Evolutionary conservation across 2,797 vertebrate genomes (phyloP).

Genomic region (Perodicticus potto): DNA sequence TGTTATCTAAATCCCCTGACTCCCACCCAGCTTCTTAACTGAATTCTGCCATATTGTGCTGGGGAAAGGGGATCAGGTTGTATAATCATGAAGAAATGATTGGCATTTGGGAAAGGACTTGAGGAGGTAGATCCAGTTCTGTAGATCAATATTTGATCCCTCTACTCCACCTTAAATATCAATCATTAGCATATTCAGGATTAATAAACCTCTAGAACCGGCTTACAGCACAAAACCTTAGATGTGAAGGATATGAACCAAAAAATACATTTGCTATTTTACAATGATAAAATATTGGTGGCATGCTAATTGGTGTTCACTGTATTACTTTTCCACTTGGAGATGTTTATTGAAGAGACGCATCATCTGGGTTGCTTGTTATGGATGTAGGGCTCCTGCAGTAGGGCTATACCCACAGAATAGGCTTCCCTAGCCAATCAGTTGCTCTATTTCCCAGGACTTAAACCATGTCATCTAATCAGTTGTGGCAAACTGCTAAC

Average conservation of each 20-base stretch:
- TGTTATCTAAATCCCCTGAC: not conserved
- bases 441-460: not conserved
- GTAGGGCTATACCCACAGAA: not conserved
- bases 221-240: not conserved
- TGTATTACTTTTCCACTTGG: not conserved
- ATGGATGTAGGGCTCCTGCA: not conserved
- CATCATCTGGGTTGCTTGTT: not conserved
- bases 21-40: not conserved
- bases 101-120: not conserved
- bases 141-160: not conserved
- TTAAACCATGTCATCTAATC: not conserved
- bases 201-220: not conserved
- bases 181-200: not conserved
- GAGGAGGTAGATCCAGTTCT: not conserved
- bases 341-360: not conserved
- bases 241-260: not conserved
- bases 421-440: not conserved
- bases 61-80: not conserved
- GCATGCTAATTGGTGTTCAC: not conserved
- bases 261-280: not conserved
- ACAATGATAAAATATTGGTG: not conserved
- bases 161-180: not conserved
- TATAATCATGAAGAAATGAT: not conserved
- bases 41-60: fast-evolving
- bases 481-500: not conserved